Conservation (phyloP, 1,140 invertebrate genomes). For the roundworm (Caenorhabditis elegans) region WBcel235 BX284605.5:9093501-9094000, state of each 20-base stretch:
- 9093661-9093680: constrained; percentile 16
- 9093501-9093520: constrained; percentile 6
- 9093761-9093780: not conserved
- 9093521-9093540: constrained; percentile 16
- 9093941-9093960: not conserved
- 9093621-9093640: constrained; percentile 21
- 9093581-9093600: not conserved
- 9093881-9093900: too few relatives aligned
- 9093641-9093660: constrained; percentile 5
- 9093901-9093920: not conserved
- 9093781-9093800: not conserved
- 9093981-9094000: not conserved
- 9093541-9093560: constrained; percentile 10
- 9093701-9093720: not conserved
- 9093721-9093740: not conserved
- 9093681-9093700: not conserved
- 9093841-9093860: too few relatives aligned
- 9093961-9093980: not conserved
- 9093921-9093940: not conserved
- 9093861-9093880: too few relatives aligned
- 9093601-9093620: constrained; percentile 23
- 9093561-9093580: constrained; percentile 5
- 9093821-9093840: too few relatives aligned
- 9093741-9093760: not conserved
- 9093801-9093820: too few relatives aligned